These are phyloP conservation scores for Prostheceraeus crozeri DNA, from an alignment of 2,888 invertebrate genomes.

Conservation along the genomic window DNA sequence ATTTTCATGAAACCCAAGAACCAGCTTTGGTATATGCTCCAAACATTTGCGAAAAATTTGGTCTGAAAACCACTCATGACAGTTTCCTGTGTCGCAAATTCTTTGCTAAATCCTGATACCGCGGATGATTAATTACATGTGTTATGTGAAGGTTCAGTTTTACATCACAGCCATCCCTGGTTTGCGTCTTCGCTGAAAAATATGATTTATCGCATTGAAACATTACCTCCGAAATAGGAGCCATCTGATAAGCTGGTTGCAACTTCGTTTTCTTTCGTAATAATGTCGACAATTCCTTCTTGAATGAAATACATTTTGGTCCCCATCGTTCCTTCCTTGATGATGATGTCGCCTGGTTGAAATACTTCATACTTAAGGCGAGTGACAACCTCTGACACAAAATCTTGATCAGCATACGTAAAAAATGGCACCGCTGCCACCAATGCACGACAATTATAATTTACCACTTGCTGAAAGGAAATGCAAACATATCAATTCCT, in stretches of 20 bases:
- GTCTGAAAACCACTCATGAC: no score
- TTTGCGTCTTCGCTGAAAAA: no score
- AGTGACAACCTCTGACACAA: constrained; percentile 89
- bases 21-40: no score
- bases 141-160: no score
- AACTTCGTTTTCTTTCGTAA: constrained; percentile 70
- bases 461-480: constrained; percentile 71
- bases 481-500: no score
- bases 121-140: no score
- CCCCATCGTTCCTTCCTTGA: constrained; percentile 79
- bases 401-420: constrained; percentile 89
- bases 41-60: no score
- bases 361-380: constrained; percentile 88
- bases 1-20: no score
- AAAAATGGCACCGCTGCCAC: constrained; percentile 94
- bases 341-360: constrained; percentile 67
- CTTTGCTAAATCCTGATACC: no score
- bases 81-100: no score
- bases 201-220: no score
- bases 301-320: constrained; percentile 97
- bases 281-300: constrained; percentile 69
- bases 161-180: no score
- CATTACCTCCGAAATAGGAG: constrained; percentile 78
- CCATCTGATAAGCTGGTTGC: constrained; percentile 93
- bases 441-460: constrained; percentile 89